A percentile compares a stretch with the other conserved stretches of the same genome.
Evolutionary conservation across 2,113 vertebrate genomes (phyloP).

Genomic region (Columbina picui): DNA sequence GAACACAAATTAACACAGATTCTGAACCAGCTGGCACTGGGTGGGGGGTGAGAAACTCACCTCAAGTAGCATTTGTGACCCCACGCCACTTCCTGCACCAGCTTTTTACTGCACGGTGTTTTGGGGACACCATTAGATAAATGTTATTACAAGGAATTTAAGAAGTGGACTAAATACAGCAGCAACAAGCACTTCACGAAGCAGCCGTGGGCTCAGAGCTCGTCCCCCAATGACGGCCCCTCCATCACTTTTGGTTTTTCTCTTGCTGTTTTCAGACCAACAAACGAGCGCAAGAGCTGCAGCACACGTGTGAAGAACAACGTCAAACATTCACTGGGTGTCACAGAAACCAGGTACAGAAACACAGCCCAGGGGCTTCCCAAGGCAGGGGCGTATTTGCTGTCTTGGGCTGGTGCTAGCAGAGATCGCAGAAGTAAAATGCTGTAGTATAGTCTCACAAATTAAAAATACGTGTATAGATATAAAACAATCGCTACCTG

Average conservation of each 20-base stretch:
- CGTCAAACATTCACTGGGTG: too few species aligned
- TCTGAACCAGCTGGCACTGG: accelerated
- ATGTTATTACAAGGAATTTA: slow-evolving; percentile 37
- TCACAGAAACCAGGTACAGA: accelerated
- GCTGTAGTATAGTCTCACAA: background rate
- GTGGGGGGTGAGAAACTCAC: too few species aligned
- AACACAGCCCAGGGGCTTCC: accelerated
- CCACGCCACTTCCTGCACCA: accelerated
- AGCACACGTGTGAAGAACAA: too few species aligned
- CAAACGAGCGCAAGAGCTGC: background rate
- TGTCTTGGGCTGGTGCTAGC: background rate
- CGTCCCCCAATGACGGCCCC: too few species aligned
- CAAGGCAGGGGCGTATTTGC: accelerated
- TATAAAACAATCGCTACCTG: slow-evolving; percentile 43
- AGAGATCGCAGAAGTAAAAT: background rate
- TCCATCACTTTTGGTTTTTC: too few species aligned
- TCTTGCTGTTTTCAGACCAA: background rate
- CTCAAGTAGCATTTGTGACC: accelerated
- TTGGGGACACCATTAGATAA: background rate
- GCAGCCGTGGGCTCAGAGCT: accelerated
- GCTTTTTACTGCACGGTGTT: accelerated
- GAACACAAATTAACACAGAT: accelerated
- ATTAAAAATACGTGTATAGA: background rate
- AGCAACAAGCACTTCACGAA: background rate
- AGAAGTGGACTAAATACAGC: background rate